Evolutionary conservation across 92 coral and sea anemone species (phyloP).

Genomic region (Epizoanthus stellaris): DNA sequence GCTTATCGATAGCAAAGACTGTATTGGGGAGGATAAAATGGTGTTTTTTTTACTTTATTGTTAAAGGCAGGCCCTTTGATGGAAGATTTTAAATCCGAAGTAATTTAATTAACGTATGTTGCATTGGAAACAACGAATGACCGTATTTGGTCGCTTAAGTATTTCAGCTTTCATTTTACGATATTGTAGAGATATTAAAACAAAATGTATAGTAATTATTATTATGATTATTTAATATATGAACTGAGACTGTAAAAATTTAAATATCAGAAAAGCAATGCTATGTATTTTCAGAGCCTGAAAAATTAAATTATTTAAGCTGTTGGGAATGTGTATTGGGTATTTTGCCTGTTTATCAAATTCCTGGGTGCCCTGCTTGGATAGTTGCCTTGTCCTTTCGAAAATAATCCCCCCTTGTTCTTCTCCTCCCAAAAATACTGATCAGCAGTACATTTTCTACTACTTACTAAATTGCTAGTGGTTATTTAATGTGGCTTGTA

Average conservation of each 20-base stretch:
- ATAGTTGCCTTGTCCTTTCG: too few relatives aligned
- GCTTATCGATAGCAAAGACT: background rate
- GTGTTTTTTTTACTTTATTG: background rate
- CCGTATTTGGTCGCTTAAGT: background rate
- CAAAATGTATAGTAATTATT: background rate
- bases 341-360: too few relatives aligned
- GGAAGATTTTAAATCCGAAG: background rate
- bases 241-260: background rate
- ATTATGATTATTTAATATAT: conserved; percentile 10
- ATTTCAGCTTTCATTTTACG: background rate
- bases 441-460: too few relatives aligned
- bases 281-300: conserved; percentile 22
- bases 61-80: conserved; percentile 43
- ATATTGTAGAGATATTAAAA: background rate
- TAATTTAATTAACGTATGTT: background rate
- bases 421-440: too few relatives aligned
- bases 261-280: background rate
- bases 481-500: too few relatives aligned
- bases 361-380: too few relatives aligned
- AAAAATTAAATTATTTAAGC: conserved; percentile 14
- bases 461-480: too few relatives aligned
- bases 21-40: background rate
- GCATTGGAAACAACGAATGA: background rate
- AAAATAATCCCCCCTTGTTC: too few relatives aligned
- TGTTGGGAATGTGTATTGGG: background rate